Conservation (phyloP, 2,888 invertebrate genomes). For the Mythimna albipuncta region DNA sequence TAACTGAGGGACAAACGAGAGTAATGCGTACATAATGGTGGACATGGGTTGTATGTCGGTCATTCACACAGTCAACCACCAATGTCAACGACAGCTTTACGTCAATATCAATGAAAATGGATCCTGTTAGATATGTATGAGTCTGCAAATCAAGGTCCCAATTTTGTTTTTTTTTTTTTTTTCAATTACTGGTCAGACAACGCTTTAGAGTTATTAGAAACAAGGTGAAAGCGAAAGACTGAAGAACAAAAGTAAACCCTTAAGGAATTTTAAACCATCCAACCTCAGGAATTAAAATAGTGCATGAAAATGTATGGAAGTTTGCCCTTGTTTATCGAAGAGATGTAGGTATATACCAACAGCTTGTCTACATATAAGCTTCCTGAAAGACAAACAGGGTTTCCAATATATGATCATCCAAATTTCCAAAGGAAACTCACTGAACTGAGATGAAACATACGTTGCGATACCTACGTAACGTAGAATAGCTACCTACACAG, state of each 20-base stretch:
- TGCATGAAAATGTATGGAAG: background rate
- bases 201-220: background rate
- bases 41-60: constrained; percentile 21
- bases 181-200: too few relatives aligned
- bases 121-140: background rate
- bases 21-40: constrained; percentile 27
- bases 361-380: background rate
- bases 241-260: background rate
- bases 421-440: constrained; percentile 23
- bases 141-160: background rate
- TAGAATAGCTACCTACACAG: constrained; percentile 13
- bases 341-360: background rate
- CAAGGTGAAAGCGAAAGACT: background rate
- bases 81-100: constrained; percentile 19
- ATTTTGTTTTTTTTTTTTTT: too few relatives aligned
- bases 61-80: constrained; percentile 7
- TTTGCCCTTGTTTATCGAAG: background rate
- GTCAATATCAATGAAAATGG: background rate
- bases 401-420: constrained; percentile 17
- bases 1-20: constrained; percentile 27
- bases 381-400: constrained; percentile 15
- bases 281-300: background rate
- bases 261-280: background rate
- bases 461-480: background rate
- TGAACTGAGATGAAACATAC: constrained; percentile 33